A percentile compares a stretch with the other conserved stretches of the same genome.
These are phyloP conservation scores for Pampusana beccarii DNA, from an alignment of 2,113 vertebrate genomes.

Conservation along the genomic window DNA sequence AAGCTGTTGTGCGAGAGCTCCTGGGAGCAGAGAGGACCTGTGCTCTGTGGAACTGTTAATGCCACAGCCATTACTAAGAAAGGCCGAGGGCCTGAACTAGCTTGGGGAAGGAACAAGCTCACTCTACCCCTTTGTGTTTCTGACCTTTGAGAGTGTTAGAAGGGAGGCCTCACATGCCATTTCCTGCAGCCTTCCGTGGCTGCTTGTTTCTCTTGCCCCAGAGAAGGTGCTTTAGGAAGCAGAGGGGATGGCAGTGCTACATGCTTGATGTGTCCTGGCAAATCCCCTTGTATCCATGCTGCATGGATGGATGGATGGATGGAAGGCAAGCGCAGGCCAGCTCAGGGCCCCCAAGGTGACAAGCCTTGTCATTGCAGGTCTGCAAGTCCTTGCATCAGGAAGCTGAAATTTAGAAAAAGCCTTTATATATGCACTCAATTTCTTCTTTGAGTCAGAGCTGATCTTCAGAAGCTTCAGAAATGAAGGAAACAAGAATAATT, in stretches of 20 bases:
- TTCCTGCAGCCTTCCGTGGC: neutral
- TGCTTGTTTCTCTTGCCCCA: neutral
- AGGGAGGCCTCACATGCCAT: neutral
- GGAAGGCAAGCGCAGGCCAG: neutral
- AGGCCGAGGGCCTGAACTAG: neutral
- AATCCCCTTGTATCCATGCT: neutral
- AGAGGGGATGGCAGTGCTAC: neutral
- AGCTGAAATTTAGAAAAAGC: neutral
- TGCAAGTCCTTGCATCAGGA: neutral
- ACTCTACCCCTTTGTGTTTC: neutral
- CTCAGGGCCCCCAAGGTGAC: neutral
- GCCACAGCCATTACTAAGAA: neutral
- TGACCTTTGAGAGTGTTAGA: neutral
- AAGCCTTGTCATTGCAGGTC: neutral
- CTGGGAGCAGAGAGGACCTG: neutral
- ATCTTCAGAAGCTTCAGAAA: constrained; percentile 1
- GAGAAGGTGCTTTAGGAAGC: neutral
- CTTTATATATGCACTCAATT: neutral
- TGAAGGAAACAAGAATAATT: neutral
- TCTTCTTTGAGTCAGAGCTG: neutral
- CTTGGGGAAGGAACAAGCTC: neutral
- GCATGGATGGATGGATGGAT: neutral
- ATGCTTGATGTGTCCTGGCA: neutral
- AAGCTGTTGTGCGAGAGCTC: neutral
- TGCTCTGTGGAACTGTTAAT: neutral